Percentiles rank a stretch among this genome's conserved stretches.
phyloP scores from a whole-genome alignment of 37 sponge, comb jelly and placozoan genomes.

The Axinella damicornis region DNA sequence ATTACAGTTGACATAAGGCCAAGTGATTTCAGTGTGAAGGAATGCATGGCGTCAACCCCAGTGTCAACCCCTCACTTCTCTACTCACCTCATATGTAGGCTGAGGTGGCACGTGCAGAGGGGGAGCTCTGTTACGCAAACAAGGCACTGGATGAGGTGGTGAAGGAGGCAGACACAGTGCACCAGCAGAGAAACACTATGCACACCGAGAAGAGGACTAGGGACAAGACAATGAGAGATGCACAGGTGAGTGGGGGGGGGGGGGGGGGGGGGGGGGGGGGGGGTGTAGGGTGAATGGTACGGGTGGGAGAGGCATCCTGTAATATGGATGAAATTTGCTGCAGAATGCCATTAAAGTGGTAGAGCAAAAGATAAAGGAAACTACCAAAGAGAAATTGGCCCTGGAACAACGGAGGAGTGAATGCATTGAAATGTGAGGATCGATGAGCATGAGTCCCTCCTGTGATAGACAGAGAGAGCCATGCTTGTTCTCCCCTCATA shows the following conservation, averaged over 20 bases:
- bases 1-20: too few relatives aligned
- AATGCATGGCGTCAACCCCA: too few relatives aligned
- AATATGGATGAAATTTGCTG: too few relatives aligned
- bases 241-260: conserved; percentile 4
- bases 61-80: too few relatives aligned
- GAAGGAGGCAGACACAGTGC: conserved; percentile 29
- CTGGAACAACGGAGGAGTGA: conserved; percentile 38
- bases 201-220: conserved; percentile 45
- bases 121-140: background rate
- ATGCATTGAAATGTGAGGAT: too few relatives aligned
- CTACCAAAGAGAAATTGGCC: conserved; percentile 25
- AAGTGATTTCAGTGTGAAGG: too few relatives aligned
- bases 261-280: background rate
- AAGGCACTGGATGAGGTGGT: conserved; percentile 19
- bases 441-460: too few relatives aligned
- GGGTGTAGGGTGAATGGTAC: too few relatives aligned
- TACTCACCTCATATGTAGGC: background rate
- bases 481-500: background rate
- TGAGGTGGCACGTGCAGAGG: background rate
- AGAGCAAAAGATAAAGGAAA: background rate
- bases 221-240: conserved; percentile 24
- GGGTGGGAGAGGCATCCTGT: too few relatives aligned
- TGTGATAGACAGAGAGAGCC: too few relatives aligned
- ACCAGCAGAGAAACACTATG: conserved; percentile 25
- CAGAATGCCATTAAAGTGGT: background rate